Conservation (phyloP, 2,888 invertebrate genomes). For the Pedicia rivosa region DNA sequence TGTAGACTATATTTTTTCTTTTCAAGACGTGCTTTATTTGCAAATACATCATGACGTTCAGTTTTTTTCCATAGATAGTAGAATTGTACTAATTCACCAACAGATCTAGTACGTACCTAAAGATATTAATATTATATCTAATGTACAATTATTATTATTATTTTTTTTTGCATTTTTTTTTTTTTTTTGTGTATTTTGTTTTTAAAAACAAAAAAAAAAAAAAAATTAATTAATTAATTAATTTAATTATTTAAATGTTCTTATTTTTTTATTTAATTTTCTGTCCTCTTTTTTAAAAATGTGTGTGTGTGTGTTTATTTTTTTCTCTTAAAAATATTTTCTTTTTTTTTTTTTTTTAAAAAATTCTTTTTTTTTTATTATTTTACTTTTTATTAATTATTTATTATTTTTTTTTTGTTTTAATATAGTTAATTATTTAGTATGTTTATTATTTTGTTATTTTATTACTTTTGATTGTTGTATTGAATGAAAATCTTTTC, state of each 20-base stretch:
- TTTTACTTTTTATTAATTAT: no score
- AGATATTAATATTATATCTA: slow-evolving; percentile 20
- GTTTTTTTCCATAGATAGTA: slow-evolving; percentile 98
- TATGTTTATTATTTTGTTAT: background rate
- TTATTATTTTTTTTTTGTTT: no score
- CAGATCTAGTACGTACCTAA: slow-evolving; percentile 69
- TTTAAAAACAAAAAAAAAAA: background rate
- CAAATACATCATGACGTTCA: slow-evolving; percentile 81
- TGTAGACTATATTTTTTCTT: slow-evolving; percentile 86
- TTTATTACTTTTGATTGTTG: slow-evolving; percentile 65
- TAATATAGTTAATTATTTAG: no score
- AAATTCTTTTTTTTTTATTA: no score
- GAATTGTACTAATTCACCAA: slow-evolving; percentile 94
- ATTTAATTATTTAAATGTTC: no score
- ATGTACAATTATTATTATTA: no score
- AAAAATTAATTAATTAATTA: slow-evolving; percentile 1
- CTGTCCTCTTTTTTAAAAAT: no score
- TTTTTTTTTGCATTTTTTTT: background rate
- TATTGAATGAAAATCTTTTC: slow-evolving; percentile 92
- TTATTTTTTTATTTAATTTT: no score
- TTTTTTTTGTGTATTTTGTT: background rate
- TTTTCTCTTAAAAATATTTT: no score
- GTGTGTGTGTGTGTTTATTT: no score
- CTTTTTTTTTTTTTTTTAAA: no score
- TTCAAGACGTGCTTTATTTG: slow-evolving; percentile 73